Percentiles rank a stretch among this genome's conserved stretches.
Conservation (phyloP, 2,113 vertebrate genomes). For the Ginglymostoma cirratum region DNA sequence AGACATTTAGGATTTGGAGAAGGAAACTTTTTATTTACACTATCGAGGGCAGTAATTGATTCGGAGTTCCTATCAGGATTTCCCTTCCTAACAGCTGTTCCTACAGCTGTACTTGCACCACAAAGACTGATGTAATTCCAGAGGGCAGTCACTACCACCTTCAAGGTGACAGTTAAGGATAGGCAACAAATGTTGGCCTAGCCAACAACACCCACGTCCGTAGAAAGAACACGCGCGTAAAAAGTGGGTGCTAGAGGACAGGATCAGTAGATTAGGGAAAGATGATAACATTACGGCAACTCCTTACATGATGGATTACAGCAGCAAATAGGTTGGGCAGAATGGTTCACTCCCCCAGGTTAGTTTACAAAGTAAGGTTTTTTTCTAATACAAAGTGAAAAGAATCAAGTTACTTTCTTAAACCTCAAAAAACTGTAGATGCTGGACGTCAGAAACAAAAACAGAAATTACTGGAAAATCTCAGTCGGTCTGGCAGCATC, state of each 20-base stretch:
- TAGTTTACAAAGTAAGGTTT: background rate
- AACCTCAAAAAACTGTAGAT: no score
- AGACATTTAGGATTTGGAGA: background rate
- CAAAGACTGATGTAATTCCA: background rate
- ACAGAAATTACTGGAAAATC: no score
- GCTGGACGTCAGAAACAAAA: no score
- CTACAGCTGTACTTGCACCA: no score
- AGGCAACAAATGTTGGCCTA: background rate
- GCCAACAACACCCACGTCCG: background rate
- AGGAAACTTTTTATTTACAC: background rate
- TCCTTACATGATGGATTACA: background rate
- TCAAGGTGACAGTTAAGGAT: background rate
- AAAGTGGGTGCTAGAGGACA: background rate
- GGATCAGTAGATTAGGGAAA: background rate
- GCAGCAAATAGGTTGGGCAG: background rate
- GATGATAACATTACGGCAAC: background rate
- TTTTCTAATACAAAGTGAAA: background rate
- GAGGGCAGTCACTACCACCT: background rate
- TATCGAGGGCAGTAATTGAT: background rate
- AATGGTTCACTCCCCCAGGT: background rate
- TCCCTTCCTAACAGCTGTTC: no score
- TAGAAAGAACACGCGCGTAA: no score
- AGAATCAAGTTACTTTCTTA: background rate
- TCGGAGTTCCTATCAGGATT: background rate
- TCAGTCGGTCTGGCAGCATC: no score